Percentiles rank a stretch among this genome's conserved stretches.
Conservation (phyloP, 37 sponge, comb jelly and placozoan genomes). For the Spongia lamella region DNA sequence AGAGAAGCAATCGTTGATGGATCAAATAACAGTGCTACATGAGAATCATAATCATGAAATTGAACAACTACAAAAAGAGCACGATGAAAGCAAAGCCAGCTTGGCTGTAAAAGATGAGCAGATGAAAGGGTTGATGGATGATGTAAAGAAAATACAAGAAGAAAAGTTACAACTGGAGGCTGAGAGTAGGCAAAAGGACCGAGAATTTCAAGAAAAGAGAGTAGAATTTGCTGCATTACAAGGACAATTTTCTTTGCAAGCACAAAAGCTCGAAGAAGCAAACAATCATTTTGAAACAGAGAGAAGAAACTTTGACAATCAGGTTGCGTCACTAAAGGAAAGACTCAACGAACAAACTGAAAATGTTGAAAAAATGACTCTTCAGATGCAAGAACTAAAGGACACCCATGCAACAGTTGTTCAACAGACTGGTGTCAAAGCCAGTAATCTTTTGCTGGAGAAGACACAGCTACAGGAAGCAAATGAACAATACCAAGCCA, state of each 20-base stretch:
- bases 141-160: background rate
- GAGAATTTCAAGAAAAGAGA: constrained; percentile 5
- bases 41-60: background rate
- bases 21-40: too few species aligned
- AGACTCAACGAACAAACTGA: background rate
- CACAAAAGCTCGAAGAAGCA: background rate
- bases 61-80: constrained; percentile 8
- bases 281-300: background rate
- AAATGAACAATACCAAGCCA: too few species aligned
- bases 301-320: background rate
- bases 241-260: background rate
- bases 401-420: background rate
- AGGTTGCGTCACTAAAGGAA: background rate
- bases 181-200: background rate
- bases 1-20: too few species aligned
- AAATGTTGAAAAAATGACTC: background rate
- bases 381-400: background rate
- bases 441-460: too few species aligned
- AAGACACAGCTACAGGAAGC: too few species aligned
- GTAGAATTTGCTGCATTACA: background rate
- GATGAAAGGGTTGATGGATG: background rate
- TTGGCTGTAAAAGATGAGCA: background rate
- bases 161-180: constrained; percentile 15
- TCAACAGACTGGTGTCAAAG: too few species aligned
- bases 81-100: background rate